Conservation (phyloP, 2,888 invertebrate genomes). For the Rhagium mordax region DNA sequence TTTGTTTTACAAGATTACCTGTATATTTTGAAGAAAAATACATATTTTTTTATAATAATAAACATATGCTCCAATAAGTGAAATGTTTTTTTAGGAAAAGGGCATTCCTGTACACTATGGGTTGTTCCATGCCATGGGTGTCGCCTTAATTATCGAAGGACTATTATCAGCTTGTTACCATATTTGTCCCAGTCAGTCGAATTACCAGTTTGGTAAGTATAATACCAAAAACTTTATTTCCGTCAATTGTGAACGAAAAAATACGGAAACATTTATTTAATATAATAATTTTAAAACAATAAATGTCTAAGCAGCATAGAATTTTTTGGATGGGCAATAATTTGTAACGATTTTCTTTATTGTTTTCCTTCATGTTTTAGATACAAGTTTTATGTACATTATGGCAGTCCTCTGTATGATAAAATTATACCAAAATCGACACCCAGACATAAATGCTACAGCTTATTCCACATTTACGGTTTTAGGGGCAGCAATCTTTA, state of each 20-base stretch:
- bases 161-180: conserved; percentile 90
- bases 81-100: conserved; percentile 71
- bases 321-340: too few relatives aligned
- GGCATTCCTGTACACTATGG: conserved; percentile 88
- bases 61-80: too few relatives aligned
- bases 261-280: not conserved
- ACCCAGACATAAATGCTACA: conserved; percentile 89
- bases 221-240: too few relatives aligned
- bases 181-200: conserved; percentile 90
- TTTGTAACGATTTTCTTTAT: not conserved
- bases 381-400: conserved; percentile 95
- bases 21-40: too few relatives aligned
- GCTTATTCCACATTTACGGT: conserved; percentile 85
- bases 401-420: conserved; percentile 89
- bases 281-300: too few relatives aligned
- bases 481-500: conserved; percentile 81
- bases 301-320: too few relatives aligned
- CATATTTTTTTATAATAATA: too few relatives aligned
- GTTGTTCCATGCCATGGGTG: conserved; percentile 89
- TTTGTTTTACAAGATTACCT: too few relatives aligned
- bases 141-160: conserved; percentile 89
- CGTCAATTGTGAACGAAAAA: not conserved
- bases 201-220: conserved; percentile 90
- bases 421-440: conserved; percentile 89
- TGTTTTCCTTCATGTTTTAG: conserved; percentile 71